Percentiles rank a stretch among this genome's conserved stretches.
Conservation (phyloP, 2,797 vertebrate species). For the Sebastes ruberrimus region DNA sequence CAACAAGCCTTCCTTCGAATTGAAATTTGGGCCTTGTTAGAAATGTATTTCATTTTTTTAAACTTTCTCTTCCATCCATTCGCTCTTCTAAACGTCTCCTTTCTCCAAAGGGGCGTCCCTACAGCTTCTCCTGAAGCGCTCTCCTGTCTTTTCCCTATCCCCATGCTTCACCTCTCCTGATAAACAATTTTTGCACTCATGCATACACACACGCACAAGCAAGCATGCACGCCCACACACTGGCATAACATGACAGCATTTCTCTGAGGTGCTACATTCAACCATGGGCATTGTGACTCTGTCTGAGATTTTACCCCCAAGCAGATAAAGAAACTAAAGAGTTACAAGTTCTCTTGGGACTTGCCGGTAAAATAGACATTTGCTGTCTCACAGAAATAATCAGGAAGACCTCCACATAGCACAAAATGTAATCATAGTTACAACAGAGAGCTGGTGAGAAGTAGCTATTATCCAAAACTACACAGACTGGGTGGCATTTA, state of each 20-base stretch:
- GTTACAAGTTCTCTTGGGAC: slow-evolving; percentile 2
- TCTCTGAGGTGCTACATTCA: neutral
- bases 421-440: slow-evolving; percentile 27
- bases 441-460: slow-evolving; percentile 4
- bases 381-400: slow-evolving; percentile 30
- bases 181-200: neutral
- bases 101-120: neutral
- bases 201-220: neutral
- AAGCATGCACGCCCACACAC: neutral
- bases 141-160: neutral
- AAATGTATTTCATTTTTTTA: neutral
- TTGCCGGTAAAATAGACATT: slow-evolving; percentile 14
- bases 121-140: neutral
- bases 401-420: neutral
- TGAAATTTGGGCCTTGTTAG: neutral
- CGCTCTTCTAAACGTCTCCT: neutral
- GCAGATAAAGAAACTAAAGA: slow-evolving; percentile 2
- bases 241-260: neutral
- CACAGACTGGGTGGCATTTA: slow-evolving; percentile 45
- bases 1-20: slow-evolving; percentile 14
- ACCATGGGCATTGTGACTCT: neutral
- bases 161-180: neutral
- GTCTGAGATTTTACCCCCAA: neutral
- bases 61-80: neutral
- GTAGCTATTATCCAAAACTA: slow-evolving; percentile 30